Percentiles rank a stretch among this genome's conserved stretches.
phyloP scores from a whole-genome alignment of 1,140 invertebrate species.

The Caenorhabditis tropicalis region DNA sequence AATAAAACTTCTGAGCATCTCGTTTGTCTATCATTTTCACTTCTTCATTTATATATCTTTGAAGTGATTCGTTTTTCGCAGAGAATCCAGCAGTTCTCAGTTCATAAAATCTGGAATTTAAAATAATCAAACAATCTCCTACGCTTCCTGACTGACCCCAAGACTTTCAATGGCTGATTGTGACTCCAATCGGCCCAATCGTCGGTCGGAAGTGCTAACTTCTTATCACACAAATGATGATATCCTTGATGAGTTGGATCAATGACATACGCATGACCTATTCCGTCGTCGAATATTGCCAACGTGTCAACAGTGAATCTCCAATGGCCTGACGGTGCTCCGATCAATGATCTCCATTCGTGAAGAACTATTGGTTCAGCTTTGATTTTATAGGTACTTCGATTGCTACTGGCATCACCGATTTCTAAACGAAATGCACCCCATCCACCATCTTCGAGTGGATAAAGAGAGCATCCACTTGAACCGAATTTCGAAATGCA shows the following conservation, averaged over 20 bases:
- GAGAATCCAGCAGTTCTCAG: neutral
- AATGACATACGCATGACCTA: neutral
- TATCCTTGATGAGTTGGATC: neutral
- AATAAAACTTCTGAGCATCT: neutral
- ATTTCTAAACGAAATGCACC: conserved; percentile 3
- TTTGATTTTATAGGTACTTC: neutral
- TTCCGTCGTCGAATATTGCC: neutral
- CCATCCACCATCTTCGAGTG: neutral
- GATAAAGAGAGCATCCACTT: neutral
- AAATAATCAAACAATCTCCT: neutral
- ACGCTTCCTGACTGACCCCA: neutral
- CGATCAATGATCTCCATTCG: conserved; percentile 1
- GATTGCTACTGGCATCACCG: conserved; percentile 2
- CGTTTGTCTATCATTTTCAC: neutral
- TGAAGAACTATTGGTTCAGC: neutral
- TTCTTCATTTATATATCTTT: neutral
- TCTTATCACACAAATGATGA: neutral
- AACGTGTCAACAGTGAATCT: conserved; percentile 11
- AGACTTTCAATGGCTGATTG: neutral
- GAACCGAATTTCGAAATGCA: neutral
- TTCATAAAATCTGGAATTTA: neutral
- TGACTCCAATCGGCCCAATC: neutral
- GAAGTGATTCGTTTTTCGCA: neutral
- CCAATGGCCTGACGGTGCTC: neutral
- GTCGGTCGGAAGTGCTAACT: neutral